Evolutionary conservation across 2,113 vertebrate species (phyloP), one percentile per base, ranked within the genome.

Genomic region (Ageneiosus marmoratus): DNA sequence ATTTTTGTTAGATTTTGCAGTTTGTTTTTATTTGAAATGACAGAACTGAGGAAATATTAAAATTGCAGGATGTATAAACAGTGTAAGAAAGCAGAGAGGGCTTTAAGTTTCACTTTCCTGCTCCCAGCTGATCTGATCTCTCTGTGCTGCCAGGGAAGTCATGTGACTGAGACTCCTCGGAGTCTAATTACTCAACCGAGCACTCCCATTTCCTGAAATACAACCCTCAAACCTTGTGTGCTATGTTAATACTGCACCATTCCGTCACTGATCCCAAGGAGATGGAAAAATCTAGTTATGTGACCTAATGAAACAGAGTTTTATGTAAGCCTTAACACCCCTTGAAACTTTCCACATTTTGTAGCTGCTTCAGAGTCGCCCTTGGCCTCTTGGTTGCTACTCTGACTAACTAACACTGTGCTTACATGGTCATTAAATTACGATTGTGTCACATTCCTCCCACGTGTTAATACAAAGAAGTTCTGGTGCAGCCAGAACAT

Each of bases 101-200:
- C n/a, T 77, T 55, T 91, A 63, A 85, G 91, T 93, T 93, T 90
- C 88, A 84, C 29, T 90, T 93, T 92, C 89, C 88, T 74, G 32
- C 69, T 81, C 13, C 27, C 85, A 86, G 79, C 82, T 85, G 83
- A 75, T 85, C 51, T 53, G 76, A 62, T n/a, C 20, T 3, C 69
- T 24, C 56, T 60, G n/a, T 53, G 65, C 79, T 82, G 2, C 51
- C 34, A 41, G 6, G 48, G 84, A 81, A 85, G 86, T 78, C 88
- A 88, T 16, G n/a, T 91, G 87, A 86, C 62, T 60, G 6, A 2
- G 50, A 24, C 18, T 75, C 4, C 15, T 2, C 48, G 22, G 48
- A 53, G 18, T 12, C 5, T 3, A 29, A n/a, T 85, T 32, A 58
- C 79, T 34, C 11, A 20, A n/a, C 46, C 12, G 18, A 51, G 53